Evolutionary conservation across 2,113 vertebrate genomes (phyloP).

Genomic region (Equus quagga): DNA sequence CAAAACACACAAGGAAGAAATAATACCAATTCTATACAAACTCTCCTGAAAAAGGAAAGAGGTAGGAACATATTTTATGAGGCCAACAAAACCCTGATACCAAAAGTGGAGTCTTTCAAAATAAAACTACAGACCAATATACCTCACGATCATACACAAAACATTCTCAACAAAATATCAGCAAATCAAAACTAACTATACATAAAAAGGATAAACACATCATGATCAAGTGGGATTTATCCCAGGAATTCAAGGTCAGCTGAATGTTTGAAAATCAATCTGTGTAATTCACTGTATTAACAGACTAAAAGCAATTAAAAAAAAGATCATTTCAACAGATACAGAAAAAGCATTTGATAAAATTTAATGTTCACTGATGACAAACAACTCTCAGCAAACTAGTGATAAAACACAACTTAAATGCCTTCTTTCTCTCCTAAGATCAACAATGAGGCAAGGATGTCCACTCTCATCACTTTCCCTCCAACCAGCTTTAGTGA

Average conservation of each 20-base stretch:
- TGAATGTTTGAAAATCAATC: background rate
- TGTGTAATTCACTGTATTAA: conserved; percentile 11
- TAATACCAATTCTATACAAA: background rate
- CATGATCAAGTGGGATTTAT: background rate
- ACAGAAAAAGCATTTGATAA: background rate
- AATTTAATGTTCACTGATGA: background rate
- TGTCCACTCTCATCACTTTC: background rate
- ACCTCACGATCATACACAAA: background rate
- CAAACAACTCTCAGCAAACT: background rate
- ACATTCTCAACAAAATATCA: background rate
- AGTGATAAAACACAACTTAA: background rate
- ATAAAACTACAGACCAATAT: background rate
- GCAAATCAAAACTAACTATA: conserved; percentile 10
- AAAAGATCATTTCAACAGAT: background rate
- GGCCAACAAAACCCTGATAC: background rate
- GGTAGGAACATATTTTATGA: background rate
- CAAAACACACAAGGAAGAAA: background rate
- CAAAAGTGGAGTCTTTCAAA: background rate
- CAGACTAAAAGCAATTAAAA: background rate
- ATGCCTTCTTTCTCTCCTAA: background rate
- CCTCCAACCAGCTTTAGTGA: background rate
- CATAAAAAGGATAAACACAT: background rate
- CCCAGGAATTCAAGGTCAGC: background rate
- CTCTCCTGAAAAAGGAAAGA: background rate
- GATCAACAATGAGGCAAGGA: background rate